Percentiles rank a stretch among this genome's conserved stretches.
These are phyloP conservation scores for Hemibagrus wyckioides DNA, from an alignment of 2,113 vertebrate genomes.

Conservation along the genomic window DNA sequence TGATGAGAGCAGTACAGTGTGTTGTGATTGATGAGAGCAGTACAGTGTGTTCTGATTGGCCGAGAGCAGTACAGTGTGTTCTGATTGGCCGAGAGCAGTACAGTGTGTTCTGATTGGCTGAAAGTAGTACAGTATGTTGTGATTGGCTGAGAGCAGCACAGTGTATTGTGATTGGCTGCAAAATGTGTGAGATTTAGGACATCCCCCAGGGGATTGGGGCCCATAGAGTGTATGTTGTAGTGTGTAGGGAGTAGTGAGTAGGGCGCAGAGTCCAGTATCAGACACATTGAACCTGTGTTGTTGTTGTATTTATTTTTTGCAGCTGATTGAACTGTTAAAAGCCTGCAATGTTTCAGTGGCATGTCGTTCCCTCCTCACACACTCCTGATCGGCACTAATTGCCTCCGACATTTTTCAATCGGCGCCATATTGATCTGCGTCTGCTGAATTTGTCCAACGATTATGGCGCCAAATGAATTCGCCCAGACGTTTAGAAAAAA, in stretches of 20 bases:
- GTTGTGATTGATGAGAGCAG: background rate
- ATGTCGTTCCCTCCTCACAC: slow-evolving; percentile 66
- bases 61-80: no score
- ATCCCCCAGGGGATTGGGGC: background rate
- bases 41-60: background rate
- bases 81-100: no score
- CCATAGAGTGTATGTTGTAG: background rate
- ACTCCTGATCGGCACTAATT: slow-evolving; percentile 73
- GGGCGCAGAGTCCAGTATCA: background rate
- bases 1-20: background rate
- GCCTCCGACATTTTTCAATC: slow-evolving; percentile 73
- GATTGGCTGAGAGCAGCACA: background rate
- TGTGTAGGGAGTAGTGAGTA: background rate
- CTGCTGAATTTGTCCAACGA: slow-evolving; percentile 63
- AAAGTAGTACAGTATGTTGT: background rate
- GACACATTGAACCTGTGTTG: background rate
- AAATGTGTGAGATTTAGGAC: background rate
- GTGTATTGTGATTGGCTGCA: no score
- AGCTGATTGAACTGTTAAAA: slow-evolving; percentile 62
- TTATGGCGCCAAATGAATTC: slow-evolving; percentile 57
- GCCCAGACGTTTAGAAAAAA: slow-evolving; percentile 31
- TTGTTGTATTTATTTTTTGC: slow-evolving; percentile 67
- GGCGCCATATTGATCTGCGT: slow-evolving; percentile 72
- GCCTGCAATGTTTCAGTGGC: slow-evolving; percentile 71
- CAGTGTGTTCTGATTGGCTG: background rate